Conservation (phyloP, 2,888 invertebrate genomes). For the Cyaniris semiargus region DNA sequence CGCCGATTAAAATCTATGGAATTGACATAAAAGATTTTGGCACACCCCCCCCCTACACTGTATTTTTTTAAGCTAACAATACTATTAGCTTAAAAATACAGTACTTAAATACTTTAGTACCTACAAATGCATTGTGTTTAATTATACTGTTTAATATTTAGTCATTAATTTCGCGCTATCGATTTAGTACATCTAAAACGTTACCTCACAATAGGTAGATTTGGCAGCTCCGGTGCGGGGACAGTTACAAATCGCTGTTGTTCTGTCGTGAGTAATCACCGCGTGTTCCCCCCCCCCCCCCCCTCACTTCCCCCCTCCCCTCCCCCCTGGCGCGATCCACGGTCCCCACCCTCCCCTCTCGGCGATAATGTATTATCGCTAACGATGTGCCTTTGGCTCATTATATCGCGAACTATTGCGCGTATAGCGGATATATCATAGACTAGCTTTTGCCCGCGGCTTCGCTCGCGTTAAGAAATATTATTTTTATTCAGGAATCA, state of each 20-base stretch:
- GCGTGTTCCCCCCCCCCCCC: background rate
- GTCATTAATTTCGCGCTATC: background rate
- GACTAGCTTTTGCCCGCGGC: no score
- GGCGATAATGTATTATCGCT: background rate
- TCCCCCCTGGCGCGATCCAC: background rate
- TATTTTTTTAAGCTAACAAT: no score
- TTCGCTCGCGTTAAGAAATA: no score
- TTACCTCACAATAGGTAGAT: constrained; percentile 11
- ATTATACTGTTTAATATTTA: background rate
- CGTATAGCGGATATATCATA: background rate
- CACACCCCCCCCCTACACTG: no score
- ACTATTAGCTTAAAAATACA: no score
- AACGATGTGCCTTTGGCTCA: constrained; percentile 10
- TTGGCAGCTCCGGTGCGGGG: constrained; percentile 4
- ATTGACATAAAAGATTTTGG: no score
- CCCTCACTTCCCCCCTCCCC: background rate
- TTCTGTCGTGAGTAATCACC: constrained; percentile 18
- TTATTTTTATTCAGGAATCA: no score
- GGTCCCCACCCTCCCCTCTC: background rate
- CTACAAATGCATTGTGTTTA: no score
- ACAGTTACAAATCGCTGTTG: constrained; percentile 27
- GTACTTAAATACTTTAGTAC: no score
- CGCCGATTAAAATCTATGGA: no score
- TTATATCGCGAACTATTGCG: constrained; percentile 12
- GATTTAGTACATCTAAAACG: background rate